Percentiles rank a stretch among this genome's conserved stretches.
These are phyloP conservation scores for Apeira syringaria DNA, from an alignment of 2,888 invertebrate species.

Conservation along the genomic window DNA sequence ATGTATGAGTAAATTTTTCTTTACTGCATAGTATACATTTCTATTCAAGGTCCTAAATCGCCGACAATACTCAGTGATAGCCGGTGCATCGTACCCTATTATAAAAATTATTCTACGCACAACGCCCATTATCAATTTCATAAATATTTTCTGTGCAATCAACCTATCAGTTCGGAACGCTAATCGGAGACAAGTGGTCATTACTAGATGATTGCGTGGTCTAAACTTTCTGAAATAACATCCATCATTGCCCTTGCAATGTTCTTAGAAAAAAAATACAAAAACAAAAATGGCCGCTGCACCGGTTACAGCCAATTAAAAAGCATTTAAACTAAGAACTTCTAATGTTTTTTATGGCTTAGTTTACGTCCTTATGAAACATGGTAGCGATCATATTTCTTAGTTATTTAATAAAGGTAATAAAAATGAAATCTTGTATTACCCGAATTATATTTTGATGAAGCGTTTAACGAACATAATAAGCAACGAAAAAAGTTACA, in stretches of 20 bases:
- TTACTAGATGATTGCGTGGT: slow-evolving; percentile 61
- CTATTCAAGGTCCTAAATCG: slow-evolving; percentile 11
- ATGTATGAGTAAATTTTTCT: background rate
- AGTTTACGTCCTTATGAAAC: slow-evolving; percentile 8
- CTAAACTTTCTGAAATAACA: slow-evolving; percentile 61
- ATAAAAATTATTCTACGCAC: slow-evolving; percentile 43
- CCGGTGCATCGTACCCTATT: slow-evolving; percentile 37
- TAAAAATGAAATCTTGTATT: slow-evolving; percentile 5
- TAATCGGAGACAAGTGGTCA: slow-evolving; percentile 51
- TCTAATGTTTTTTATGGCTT: slow-evolving; percentile 13
- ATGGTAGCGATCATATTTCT: slow-evolving; percentile 9
- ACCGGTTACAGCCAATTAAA: slow-evolving; percentile 16
- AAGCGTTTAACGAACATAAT: slow-evolving; percentile 14
- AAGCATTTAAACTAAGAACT: slow-evolving; percentile 17
- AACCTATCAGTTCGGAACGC: slow-evolving; percentile 68
- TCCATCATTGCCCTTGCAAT: slow-evolving; percentile 50
- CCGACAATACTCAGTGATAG: slow-evolving; percentile 23
- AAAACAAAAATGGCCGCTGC: slow-evolving; percentile 23
- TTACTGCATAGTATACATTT: background rate
- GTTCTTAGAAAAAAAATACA: slow-evolving; percentile 21
- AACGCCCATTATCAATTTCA: slow-evolving; percentile 52
- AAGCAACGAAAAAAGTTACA: slow-evolving; percentile 18
- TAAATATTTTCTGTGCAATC: slow-evolving; percentile 72
- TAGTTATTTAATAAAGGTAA: slow-evolving; percentile 12
- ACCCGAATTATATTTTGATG: slow-evolving; percentile 9